phyloP scores from a whole-genome alignment of 1,140 invertebrate genomes.

The Drosophila mojavensis region DNA sequence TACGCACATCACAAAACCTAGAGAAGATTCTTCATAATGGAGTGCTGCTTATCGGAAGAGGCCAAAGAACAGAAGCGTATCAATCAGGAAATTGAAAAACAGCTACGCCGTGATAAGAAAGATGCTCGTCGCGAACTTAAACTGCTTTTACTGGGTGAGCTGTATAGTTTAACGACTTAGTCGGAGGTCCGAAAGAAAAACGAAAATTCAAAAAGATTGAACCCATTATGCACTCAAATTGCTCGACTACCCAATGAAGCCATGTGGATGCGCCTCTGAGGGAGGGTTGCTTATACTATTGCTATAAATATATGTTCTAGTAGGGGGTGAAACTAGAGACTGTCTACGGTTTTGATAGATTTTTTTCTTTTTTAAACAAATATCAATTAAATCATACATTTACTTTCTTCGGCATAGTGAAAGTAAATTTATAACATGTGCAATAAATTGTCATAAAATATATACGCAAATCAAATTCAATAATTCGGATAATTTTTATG shows the following conservation, averaged over 20 bases:
- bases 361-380: too few species aligned
- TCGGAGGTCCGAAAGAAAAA: neutral
- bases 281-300: neutral
- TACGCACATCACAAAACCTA: slow-evolving; percentile 35
- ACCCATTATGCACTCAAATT: neutral
- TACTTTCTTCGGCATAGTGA: too few species aligned
- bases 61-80: slow-evolving; percentile 99
- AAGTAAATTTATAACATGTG: too few species aligned
- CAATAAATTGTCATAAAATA: too few species aligned
- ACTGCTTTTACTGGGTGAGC: slow-evolving; percentile 97
- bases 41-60: slow-evolving; percentile 99
- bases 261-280: slow-evolving; percentile 7
- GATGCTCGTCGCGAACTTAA: slow-evolving; percentile 99
- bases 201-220: neutral
- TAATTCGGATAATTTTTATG: too few species aligned
- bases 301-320: neutral
- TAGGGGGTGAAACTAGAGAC: too few species aligned
- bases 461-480: too few species aligned
- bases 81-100: slow-evolving; percentile 99
- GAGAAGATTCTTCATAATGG: slow-evolving; percentile 89
- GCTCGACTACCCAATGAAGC: neutral
- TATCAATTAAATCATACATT: too few species aligned
- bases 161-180: neutral
- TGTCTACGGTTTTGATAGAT: too few species aligned
- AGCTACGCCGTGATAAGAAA: slow-evolving; percentile 98